phyloP scores from a whole-genome alignment of 2,888 invertebrate genomes.

The Drosophila mulleri region DNA sequence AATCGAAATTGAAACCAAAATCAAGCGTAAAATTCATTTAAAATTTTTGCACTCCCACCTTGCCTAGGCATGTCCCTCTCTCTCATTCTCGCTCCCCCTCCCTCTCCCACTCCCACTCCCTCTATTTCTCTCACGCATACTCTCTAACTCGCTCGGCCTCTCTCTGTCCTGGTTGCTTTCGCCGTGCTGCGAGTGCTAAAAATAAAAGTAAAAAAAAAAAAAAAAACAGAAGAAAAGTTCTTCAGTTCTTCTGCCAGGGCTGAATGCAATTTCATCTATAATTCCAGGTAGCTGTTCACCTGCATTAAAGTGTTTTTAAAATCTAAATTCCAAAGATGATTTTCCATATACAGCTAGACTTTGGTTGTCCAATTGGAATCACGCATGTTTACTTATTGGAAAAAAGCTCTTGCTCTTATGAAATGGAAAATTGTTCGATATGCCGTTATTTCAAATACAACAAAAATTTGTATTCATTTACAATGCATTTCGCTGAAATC shows the following conservation, averaged over 20 bases:
- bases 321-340: not conserved
- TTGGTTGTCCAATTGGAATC: not conserved
- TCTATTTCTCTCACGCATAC: not conserved
- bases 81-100: not conserved
- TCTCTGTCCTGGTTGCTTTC: constrained; percentile 6
- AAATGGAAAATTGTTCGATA: not conserved
- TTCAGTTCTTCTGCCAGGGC: constrained; percentile 13
- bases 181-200: constrained; percentile 43
- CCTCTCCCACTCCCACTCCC: not conserved
- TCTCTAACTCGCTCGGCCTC: not conserved
- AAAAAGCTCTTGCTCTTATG: not conserved
- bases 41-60: constrained; percentile 56
- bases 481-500: not conserved
- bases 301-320: not conserved
- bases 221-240: not conserved
- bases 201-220: constrained; percentile 31
- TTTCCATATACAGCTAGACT: not conserved
- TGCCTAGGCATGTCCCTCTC: not conserved
- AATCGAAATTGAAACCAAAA: constrained; percentile 75
- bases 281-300: constrained; percentile 5
- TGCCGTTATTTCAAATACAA: not conserved
- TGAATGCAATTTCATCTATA: constrained; percentile 5
- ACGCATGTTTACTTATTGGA: not conserved
- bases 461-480: not conserved
- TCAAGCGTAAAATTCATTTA: constrained; percentile 77